A percentile compares a stretch with the other conserved stretches of the same genome.
Conservation (phyloP, 2,797 vertebrate genomes). For the Leuciscus waleckii region DNA sequence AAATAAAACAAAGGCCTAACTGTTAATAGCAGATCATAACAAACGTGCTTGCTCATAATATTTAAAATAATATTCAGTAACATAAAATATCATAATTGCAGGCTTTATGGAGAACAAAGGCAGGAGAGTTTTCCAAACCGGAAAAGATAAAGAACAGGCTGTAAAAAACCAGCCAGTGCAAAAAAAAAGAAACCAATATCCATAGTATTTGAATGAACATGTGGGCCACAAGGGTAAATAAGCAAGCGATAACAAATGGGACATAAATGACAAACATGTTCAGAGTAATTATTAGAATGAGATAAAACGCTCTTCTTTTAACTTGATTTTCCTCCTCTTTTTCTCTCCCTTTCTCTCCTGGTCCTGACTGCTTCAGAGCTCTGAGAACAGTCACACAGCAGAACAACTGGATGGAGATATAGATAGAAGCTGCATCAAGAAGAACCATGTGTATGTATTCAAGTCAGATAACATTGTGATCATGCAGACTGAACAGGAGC, state of each 20-base stretch:
- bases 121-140: slow-evolving; percentile 6
- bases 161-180: slow-evolving; percentile 13
- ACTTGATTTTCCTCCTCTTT: slow-evolving; percentile 38
- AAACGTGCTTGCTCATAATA: background rate
- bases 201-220: background rate
- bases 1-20: no score
- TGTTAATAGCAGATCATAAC: background rate
- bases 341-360: slow-evolving; percentile 43
- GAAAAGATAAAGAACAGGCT: slow-evolving; percentile 36
- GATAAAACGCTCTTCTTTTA: slow-evolving; percentile 65
- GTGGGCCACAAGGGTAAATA: background rate
- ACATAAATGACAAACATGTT: slow-evolving; percentile 51
- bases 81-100: background rate
- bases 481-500: background rate
- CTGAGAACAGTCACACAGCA: slow-evolving; percentile 51
- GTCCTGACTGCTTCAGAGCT: slow-evolving; percentile 45
- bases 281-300: slow-evolving; percentile 63
- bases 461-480: background rate
- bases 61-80: background rate
- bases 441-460: background rate
- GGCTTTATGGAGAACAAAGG: slow-evolving; percentile 3
- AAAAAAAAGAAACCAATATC: background rate
- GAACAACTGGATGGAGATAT: slow-evolving; percentile 31
- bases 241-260: background rate
- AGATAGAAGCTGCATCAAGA: slow-evolving; percentile 10